Evolutionary conservation across 2,113 vertebrate genomes (phyloP).

Genomic region (Poicephalus meyeri): DNA sequence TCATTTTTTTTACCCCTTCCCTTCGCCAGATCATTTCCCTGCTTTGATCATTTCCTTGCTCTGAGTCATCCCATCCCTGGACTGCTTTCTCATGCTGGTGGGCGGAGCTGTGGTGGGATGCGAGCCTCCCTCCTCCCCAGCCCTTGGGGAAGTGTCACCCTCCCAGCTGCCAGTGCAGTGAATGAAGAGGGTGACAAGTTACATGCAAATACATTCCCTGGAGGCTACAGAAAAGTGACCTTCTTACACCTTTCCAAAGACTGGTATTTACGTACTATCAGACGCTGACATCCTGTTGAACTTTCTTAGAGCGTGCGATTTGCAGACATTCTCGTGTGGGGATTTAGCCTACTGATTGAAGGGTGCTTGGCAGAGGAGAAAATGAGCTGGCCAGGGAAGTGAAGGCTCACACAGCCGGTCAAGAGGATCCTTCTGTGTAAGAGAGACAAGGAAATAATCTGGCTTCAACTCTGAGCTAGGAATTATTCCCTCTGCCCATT

Average conservation of each 20-base stretch:
- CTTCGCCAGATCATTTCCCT: not conserved
- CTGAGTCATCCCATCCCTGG: not conserved
- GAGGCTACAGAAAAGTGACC: not conserved
- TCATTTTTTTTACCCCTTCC: not conserved
- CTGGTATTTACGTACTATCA: conserved; percentile 24
- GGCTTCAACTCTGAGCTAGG: not conserved
- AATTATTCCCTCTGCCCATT: not conserved
- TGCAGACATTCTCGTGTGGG: not conserved
- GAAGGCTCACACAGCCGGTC: not conserved
- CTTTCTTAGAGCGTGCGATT: not conserved
- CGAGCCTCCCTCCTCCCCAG: not conserved
- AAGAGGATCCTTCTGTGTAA: not conserved
- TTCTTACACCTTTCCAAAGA: not conserved
- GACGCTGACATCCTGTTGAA: conserved; percentile 2
- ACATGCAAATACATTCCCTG: conserved; percentile 13
- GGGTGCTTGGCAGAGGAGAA: not conserved
- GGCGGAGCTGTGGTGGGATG: rapidly evolving
- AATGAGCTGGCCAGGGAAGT: not conserved
- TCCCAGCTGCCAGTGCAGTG: not conserved
- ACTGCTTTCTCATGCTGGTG: not conserved
- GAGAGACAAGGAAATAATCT: not conserved
- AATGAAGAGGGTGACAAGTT: not conserved
- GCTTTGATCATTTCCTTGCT: not conserved
- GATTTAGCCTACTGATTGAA: not conserved
- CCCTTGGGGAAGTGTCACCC: not conserved